phyloP scores from a whole-genome alignment of 2,797 vertebrate genomes.

The Eulemur rubriventer region DNA sequence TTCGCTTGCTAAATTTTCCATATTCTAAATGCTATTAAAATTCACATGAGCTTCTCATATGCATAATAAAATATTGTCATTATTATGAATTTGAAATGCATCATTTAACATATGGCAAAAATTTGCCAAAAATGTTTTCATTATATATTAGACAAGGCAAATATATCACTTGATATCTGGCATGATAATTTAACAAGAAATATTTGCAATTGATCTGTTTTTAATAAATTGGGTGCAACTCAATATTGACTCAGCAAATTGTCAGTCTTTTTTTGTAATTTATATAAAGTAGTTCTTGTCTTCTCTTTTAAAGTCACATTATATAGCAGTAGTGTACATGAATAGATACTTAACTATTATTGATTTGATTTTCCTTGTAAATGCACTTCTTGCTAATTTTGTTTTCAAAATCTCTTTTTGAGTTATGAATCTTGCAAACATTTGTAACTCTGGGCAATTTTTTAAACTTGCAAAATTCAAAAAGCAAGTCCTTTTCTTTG shows the following conservation, averaged over 20 bases:
- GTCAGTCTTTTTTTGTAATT: background rate
- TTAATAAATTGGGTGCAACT: background rate
- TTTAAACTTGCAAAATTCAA: background rate
- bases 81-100: constrained; percentile 55
- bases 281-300: background rate
- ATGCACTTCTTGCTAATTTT: background rate
- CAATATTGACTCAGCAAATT: constrained; percentile 38
- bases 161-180: constrained; percentile 25
- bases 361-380: background rate
- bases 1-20: constrained; percentile 27
- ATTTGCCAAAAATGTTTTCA: constrained; percentile 54
- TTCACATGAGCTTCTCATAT: constrained; percentile 17
- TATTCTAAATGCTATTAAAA: constrained; percentile 16
- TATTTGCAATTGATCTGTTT: constrained; percentile 40
- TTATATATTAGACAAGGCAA: constrained; percentile 39
- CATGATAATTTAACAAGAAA: constrained; percentile 56
- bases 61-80: constrained; percentile 60
- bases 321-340: background rate
- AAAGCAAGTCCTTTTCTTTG: background rate
- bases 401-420: background rate
- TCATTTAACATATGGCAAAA: constrained; percentile 56
- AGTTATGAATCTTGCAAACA: constrained; percentile 20
- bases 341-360: background rate
- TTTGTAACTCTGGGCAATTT: background rate
- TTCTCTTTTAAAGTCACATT: constrained; percentile 30